Percentiles rank a stretch among this genome's conserved stretches.
Conservation (phyloP, 1,140 invertebrate species). For the Goniozus legneri region DNA sequence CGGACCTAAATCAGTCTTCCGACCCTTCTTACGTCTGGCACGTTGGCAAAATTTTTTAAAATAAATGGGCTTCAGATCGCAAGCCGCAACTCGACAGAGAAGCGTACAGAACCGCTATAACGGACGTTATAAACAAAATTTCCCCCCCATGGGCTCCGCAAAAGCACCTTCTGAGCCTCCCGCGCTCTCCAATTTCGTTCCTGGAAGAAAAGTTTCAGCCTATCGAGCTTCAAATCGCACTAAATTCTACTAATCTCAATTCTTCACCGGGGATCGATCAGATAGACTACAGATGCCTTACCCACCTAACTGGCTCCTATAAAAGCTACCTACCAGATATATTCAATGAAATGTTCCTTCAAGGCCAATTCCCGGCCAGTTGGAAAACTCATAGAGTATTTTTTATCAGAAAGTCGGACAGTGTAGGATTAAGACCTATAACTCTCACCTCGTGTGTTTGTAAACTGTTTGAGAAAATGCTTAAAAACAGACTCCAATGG, state of each 20-base stretch:
- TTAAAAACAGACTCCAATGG: conserved; percentile 11
- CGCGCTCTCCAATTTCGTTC: background rate
- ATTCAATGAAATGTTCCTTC: conserved; percentile 7
- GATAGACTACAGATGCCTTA: conserved; percentile 8
- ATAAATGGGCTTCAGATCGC: conserved; percentile 5
- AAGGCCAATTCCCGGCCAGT: background rate
- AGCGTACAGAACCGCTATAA: background rate
- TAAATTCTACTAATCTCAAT: background rate
- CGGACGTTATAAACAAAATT: background rate
- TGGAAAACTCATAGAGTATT: conserved; percentile 7
- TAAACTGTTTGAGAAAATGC: conserved; percentile 22
- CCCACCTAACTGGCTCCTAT: conserved; percentile 3
- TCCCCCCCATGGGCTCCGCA: background rate
- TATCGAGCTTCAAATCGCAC: conserved; percentile 5
- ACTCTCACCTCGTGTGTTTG: conserved; percentile 11
- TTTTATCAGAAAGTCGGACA: conserved; percentile 5
- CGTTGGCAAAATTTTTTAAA: conserved; percentile 14
- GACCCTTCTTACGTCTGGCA: conserved; percentile 9
- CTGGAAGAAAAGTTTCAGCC: conserved; percentile 2
- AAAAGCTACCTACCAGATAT: conserved; percentile 11
- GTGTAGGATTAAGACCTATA: conserved; percentile 15
- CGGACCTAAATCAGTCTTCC: background rate
- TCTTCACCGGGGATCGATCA: conserved; percentile 9
- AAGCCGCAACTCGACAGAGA: background rate
- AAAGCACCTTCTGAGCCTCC: background rate